Percentiles rank a stretch among this genome's conserved stretches.
Conservation (phyloP, 2,888 invertebrate species). For the Campoplex nolae region DNA sequence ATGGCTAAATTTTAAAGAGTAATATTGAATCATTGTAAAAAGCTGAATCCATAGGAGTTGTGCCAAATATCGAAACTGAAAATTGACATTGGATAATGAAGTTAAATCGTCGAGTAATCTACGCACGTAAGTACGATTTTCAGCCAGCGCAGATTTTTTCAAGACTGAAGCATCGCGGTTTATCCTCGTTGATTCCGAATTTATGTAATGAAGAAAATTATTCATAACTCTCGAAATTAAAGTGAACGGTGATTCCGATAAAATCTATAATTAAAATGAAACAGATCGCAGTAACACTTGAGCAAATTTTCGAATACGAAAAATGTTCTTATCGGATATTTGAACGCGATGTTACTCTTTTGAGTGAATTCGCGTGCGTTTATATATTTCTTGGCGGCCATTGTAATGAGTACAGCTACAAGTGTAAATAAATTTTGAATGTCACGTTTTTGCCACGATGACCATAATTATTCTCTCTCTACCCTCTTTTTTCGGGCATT, state of each 20-base stretch:
- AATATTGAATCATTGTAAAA: no score
- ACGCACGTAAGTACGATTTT: no score
- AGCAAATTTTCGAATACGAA: neutral
- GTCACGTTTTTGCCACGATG: neutral
- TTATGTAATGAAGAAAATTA: no score
- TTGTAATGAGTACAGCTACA: conserved; percentile 20
- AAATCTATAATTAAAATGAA: no score
- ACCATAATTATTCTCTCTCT: neutral
- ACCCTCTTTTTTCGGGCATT: neutral
- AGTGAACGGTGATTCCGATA: no score
- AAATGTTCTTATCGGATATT: neutral
- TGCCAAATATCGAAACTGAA: neutral
- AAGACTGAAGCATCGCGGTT: no score
- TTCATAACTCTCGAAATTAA: no score
- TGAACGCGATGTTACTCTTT: neutral
- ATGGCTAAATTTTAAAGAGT: no score
- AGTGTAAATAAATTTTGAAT: conserved; percentile 30
- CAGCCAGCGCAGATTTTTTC: no score
- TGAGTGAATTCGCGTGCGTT: neutral
- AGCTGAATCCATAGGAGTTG: no score
- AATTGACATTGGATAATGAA: neutral
- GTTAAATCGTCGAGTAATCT: no score
- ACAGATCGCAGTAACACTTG: neutral
- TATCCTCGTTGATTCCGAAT: no score
- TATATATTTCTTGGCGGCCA: neutral